Base-by-base conservation (phyloP, 1,140 invertebrate species). In the Lordiphosa clarofinis region DNA sequence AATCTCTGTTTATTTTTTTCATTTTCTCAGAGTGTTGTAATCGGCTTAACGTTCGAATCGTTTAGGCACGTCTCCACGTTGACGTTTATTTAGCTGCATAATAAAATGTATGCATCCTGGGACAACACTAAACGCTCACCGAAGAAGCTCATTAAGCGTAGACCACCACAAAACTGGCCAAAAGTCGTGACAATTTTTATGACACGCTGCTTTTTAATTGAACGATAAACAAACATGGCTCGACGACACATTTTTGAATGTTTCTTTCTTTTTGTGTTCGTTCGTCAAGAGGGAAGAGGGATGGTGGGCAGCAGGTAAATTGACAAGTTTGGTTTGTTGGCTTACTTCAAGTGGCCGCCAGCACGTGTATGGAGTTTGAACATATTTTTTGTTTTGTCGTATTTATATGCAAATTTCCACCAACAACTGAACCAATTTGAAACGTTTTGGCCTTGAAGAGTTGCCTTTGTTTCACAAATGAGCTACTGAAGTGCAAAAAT, bases 381-480 rank as follows among this genome's bases (percentile, higher is more conserved):
- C 55, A 59, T 13, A 31, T 19, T 15, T 12, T 56, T 52, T 38
- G 47, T 40, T 19, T 39, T 35, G 36, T 56, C 40, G 55, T 50
- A 57, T 78, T 73, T 37, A 81, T 58, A 81, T 79, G 75, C 66
- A 81, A 79, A 79, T 79, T 63, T 28, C 10, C 9, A 9, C 4
- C 28, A 56, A 65, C 42, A 52, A 53, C 49, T 71, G 66, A 67
- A 71, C 57, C 66, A 81, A 73, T 71, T 74, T 62, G 43, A 79
- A 81, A 61, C 59, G 66, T 21, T 71, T 74, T 74, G 75, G 70
- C 75, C 75, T 79, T 79, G 75, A 76, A 76, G 73, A 76, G 73
- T 69, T 44, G 37, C 33, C 44, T 39, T 59, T 69, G 39, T 38
- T 56, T 78, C 48, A 60, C 47, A 40, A 47, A 9, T 11, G 12